Evolutionary conservation across 2,888 invertebrate genomes (phyloP).

Genomic region (Pterostichus madidus): DNA sequence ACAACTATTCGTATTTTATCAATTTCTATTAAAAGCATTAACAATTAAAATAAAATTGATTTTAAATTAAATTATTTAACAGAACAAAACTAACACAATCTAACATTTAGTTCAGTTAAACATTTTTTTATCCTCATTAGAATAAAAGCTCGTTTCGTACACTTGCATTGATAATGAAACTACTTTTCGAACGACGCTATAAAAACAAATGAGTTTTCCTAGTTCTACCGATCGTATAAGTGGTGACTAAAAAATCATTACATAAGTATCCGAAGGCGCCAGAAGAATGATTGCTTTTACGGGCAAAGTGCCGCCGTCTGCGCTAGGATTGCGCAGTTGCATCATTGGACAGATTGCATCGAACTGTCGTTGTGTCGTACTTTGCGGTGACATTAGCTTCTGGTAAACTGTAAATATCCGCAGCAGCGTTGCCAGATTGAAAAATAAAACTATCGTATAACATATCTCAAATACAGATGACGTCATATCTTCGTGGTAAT

Average conservation of each 20-base stretch:
- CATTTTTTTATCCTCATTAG: conserved; percentile 13
- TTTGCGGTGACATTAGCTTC: background rate
- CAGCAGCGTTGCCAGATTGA: no score
- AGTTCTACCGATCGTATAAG: conserved; percentile 41
- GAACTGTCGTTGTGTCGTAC: background rate
- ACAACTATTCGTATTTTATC: no score
- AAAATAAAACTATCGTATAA: no score
- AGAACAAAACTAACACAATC: no score
- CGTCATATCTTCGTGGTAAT: no score
- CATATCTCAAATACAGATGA: no score
- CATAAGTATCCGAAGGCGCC: conserved; percentile 28
- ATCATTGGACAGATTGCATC: conserved; percentile 1
- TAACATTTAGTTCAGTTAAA: background rate
- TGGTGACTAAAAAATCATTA: conserved; percentile 46
- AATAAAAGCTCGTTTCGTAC: background rate
- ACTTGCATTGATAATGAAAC: conserved; percentile 18
- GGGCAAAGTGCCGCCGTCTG: conserved; percentile 27
- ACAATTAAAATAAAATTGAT: no score
- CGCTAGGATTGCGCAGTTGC: background rate
- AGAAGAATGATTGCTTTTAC: conserved; percentile 26
- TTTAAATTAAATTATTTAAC: no score
- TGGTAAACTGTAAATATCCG: no score
- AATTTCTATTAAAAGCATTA: no score
- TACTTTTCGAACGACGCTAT: conserved; percentile 19
- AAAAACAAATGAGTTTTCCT: conserved; percentile 31